Percentiles rank a stretch among this genome's conserved stretches.
Evolutionary conservation across 2,888 invertebrate genomes (phyloP).

Genomic region (Polymixis flavicincta): DNA sequence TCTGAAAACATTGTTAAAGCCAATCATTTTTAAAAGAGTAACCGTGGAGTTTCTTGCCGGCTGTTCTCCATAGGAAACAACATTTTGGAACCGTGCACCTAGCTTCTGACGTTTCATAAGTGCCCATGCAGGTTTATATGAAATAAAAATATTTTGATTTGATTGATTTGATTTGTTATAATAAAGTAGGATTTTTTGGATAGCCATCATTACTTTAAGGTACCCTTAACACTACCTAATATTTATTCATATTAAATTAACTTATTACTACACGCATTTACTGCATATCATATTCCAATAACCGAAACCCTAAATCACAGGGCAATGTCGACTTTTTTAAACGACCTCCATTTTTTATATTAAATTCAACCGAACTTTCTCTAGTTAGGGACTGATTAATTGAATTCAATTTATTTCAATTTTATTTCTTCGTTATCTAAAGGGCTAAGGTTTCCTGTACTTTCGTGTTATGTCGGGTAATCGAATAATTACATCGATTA

Average conservation of each 20-base stretch:
- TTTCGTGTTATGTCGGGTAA: slow-evolving; percentile 21
- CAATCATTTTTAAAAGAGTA: too few relatives aligned
- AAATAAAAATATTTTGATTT: too few relatives aligned
- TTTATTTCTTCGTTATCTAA: slow-evolving; percentile 53
- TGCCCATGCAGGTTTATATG: too few relatives aligned
- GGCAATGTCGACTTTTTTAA: slow-evolving; percentile 13
- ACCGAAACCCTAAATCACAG: slow-evolving; percentile 18
- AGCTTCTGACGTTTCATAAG: too few relatives aligned
- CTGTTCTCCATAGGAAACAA: too few relatives aligned
- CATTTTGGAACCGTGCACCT: too few relatives aligned
- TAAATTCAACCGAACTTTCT: slow-evolving; percentile 57
- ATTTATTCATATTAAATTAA: background rate
- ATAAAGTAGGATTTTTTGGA: too few relatives aligned
- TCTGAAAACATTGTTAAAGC: too few relatives aligned
- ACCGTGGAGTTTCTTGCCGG: too few relatives aligned
- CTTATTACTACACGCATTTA: background rate
- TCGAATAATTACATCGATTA: slow-evolving; percentile 50
- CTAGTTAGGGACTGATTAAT: slow-evolving; percentile 58
- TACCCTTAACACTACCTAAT: too few relatives aligned
- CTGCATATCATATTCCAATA: background rate
- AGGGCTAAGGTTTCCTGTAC: slow-evolving; percentile 45
- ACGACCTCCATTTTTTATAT: slow-evolving; percentile 37
- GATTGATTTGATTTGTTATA: too few relatives aligned
- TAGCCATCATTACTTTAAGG: too few relatives aligned
- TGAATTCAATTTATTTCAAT: slow-evolving; percentile 58